Conservation (phyloP, 2,113 vertebrate genomes). For the Chaenogobius annularis region DNA sequence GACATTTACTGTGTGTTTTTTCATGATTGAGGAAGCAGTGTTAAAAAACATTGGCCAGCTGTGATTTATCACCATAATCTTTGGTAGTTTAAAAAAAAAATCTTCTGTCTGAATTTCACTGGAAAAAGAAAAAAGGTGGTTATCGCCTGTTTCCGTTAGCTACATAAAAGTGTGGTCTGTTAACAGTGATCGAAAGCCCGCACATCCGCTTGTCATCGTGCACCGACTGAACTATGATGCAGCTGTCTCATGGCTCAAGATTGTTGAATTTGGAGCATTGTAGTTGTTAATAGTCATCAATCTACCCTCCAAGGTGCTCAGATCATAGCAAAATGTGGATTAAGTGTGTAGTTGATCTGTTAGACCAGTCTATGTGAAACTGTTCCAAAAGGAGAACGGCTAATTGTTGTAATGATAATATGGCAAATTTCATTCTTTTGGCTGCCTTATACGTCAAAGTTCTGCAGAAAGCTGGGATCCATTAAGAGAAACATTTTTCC, state of each 20-base stretch:
- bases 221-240: conserved; percentile 11
- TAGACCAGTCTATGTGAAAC: neutral
- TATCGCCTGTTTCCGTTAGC: conserved; percentile 45
- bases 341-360: neutral
- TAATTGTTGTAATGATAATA: conserved; percentile 62
- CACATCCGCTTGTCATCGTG: conserved; percentile 36
- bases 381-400: conserved; percentile 51
- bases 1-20: conserved; percentile 36
- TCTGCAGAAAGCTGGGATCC: conserved; percentile 68
- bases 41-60: conserved; percentile 6
- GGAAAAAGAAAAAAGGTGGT: conserved; percentile 32
- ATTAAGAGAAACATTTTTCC: conserved; percentile 73
- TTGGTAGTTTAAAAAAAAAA: conserved; percentile 4
- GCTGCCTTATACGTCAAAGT: conserved; percentile 50
- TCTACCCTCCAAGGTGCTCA: neutral
- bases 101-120: conserved; percentile 28
- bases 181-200: conserved; percentile 29
- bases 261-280: neutral
- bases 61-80: conserved; percentile 42
- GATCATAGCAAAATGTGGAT: neutral
- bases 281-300: neutral
- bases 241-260: neutral
- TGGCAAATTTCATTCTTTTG: conserved; percentile 62
- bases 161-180: conserved; percentile 27
- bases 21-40: conserved; percentile 30